Conservation (phyloP, 2,888 invertebrate species). For the Xestia rhomboidea region DNA sequence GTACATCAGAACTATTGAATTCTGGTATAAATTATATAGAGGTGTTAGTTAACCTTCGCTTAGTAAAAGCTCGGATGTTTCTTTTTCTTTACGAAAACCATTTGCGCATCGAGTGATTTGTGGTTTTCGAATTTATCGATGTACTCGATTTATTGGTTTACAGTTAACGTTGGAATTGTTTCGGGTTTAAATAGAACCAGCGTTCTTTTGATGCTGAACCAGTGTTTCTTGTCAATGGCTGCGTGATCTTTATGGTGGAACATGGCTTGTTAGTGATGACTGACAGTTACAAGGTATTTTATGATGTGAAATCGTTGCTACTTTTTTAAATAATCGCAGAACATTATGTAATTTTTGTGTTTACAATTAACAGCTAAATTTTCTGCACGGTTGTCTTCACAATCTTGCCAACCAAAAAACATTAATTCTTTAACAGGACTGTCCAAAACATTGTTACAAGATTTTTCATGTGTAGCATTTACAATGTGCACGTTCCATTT, state of each 20-base stretch:
- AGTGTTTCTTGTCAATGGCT: constrained; percentile 63
- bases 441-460: constrained; percentile 61
- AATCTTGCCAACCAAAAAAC: constrained; percentile 27
- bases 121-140: constrained; percentile 65
- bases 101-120: constrained; percentile 70
- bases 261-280: constrained; percentile 45
- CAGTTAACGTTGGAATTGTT: constrained; percentile 66
- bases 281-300: constrained; percentile 57
- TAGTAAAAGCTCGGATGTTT: constrained; percentile 65
- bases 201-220: constrained; percentile 65
- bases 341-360: constrained; percentile 1
- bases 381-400: constrained; percentile 28
- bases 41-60: constrained; percentile 63
- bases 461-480: constrained; percentile 59
- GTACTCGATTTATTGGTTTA: constrained; percentile 67
- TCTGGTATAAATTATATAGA: constrained; percentile 57
- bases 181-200: constrained; percentile 59
- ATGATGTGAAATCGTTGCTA: constrained; percentile 18
- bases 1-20: constrained; percentile 76
- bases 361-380: background rate
- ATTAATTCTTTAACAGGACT: constrained; percentile 44
- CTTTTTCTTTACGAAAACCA: constrained; percentile 68
- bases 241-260: constrained; percentile 49
- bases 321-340: constrained; percentile 9
- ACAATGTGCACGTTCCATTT: constrained; percentile 62